Evolutionary conservation across 2,888 invertebrate genomes (phyloP), one percentile per base, ranked within the genome.

Genomic region (Andrena fulva): DNA sequence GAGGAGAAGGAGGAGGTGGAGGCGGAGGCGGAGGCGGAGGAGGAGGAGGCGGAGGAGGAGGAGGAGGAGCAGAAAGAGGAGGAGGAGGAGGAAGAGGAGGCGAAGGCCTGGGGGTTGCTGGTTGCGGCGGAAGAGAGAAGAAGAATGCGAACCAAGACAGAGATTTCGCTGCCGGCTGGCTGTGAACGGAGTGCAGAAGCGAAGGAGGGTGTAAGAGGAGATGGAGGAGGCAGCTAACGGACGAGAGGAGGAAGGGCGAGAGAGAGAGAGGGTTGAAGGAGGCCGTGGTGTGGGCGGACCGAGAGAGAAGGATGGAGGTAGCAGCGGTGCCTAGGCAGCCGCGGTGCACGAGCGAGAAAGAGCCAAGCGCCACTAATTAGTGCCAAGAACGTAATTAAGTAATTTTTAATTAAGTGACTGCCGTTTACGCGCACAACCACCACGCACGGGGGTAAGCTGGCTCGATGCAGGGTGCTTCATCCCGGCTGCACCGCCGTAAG

Each of bases 371-470:
- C 94, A 94, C 95, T 95, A 95, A 95, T 95, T 95, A 95, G 95
- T 94, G 95, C 95, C 95, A 95, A 95, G 95, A 95, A 95, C 95
- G 95, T 95, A 95, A 95, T 95, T 95, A 95, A 95, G 95, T 95
- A 95, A 95, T 95, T 95, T 95, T 95, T 95, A 95, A 95, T 95
- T 95, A 95, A 95, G 95, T 94, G 94, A 94, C 94, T 94, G 92
- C 90, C 93, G 92, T 93, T 93, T 93, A 93, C 91, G 90, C 91
- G 91, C 92, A 91, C 90, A 92, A 91, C 91, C 91, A 90, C 89
- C 89, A 87, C 88, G 87, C 84, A 84, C 78, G 82, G 85, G 42
- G 87, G 71, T 84, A 77, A 78, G 75, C 77, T 83, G 66, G 79
- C 85, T 80, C 85, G 88, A 83, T 85, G 83, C 90, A 86, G 82